phyloP scores from a whole-genome alignment of 2,888 invertebrate genomes.

The Dysmachus trigonus region DNA sequence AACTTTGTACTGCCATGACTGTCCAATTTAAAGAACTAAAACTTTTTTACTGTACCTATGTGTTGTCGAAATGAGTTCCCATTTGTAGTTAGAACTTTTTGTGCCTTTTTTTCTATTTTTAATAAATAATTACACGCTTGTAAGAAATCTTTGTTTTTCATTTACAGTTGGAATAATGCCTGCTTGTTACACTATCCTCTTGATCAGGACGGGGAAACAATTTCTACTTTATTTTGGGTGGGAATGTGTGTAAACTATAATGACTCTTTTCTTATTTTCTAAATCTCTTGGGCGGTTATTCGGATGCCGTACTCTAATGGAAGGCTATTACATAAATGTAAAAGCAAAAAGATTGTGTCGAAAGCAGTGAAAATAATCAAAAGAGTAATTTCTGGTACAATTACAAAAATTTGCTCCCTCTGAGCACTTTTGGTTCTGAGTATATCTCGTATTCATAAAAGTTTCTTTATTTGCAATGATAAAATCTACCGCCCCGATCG shows the following conservation, averaged over 20 bases:
- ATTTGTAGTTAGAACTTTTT: not conserved
- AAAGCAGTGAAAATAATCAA: not conserved
- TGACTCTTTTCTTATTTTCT: not conserved
- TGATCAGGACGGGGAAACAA: not conserved
- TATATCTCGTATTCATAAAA: not conserved
- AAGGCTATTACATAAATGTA: not conserved
- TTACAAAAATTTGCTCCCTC: not conserved
- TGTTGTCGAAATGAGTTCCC: not conserved
- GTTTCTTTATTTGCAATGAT: not conserved
- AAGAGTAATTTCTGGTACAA: not conserved
- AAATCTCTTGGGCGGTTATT: not conserved
- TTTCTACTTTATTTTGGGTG: not conserved
- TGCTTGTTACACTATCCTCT: constrained; percentile 3
- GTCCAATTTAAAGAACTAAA: not conserved
- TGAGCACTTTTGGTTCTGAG: not conserved
- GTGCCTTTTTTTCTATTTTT: not conserved
- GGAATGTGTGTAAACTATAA: not conserved
- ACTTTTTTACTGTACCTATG: not conserved
- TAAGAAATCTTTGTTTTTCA: not conserved
- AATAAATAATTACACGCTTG: not conserved
- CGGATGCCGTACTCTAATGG: not conserved
- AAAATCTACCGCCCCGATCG: not conserved
- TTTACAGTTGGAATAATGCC: constrained; percentile 44
- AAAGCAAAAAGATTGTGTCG: not conserved
- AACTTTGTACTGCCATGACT: not conserved